A percentile compares a stretch with the other conserved stretches of the same genome.
phyloP scores from a whole-genome alignment of 1,140 invertebrate genomes.

The Chironomus striatipennis region DNA sequence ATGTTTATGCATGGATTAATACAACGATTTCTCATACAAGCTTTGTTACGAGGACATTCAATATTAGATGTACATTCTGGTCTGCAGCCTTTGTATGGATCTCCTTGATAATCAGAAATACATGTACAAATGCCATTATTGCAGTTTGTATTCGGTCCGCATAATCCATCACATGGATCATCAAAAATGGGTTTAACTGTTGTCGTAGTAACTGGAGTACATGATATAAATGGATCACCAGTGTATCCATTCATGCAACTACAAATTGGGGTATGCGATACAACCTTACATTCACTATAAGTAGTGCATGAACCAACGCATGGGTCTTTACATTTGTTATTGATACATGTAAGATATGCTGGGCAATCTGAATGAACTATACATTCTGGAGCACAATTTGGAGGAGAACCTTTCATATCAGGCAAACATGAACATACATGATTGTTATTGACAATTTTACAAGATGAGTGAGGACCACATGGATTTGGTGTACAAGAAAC shows the following conservation, averaged over 20 bases:
- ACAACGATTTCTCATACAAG: constrained; percentile 56
- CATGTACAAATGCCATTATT: constrained; percentile 50
- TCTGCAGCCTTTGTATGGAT: constrained; percentile 50
- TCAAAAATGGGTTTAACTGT: constrained; percentile 31
- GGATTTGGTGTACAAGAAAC: constrained; percentile 62
- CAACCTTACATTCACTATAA: constrained; percentile 62
- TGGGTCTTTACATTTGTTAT: constrained; percentile 70
- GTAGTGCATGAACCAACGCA: constrained; percentile 69
- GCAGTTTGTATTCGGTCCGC: constrained; percentile 40
- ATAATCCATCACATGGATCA: constrained; percentile 37
- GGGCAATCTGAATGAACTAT: constrained; percentile 63
- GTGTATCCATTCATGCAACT: constrained; percentile 62
- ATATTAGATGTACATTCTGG: constrained; percentile 53
- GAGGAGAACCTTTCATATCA: constrained; percentile 63
- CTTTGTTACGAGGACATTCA: constrained; percentile 52
- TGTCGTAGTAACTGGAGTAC: constrained; percentile 40
- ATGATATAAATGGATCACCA: constrained; percentile 64
- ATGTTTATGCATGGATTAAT: constrained; percentile 56
- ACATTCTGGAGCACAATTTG: constrained; percentile 73
- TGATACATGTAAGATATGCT: constrained; percentile 62
- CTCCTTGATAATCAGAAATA: constrained; percentile 52
- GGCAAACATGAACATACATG: constrained; percentile 66
- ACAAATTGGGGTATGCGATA: constrained; percentile 67
- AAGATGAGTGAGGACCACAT: constrained; percentile 71
- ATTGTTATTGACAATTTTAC: constrained; percentile 57